A percentile compares a stretch with the other conserved stretches of the same genome.
These are phyloP conservation scores for Epirrhoe tristata DNA, from an alignment of 2,888 invertebrate species.

Conservation along the genomic window DNA sequence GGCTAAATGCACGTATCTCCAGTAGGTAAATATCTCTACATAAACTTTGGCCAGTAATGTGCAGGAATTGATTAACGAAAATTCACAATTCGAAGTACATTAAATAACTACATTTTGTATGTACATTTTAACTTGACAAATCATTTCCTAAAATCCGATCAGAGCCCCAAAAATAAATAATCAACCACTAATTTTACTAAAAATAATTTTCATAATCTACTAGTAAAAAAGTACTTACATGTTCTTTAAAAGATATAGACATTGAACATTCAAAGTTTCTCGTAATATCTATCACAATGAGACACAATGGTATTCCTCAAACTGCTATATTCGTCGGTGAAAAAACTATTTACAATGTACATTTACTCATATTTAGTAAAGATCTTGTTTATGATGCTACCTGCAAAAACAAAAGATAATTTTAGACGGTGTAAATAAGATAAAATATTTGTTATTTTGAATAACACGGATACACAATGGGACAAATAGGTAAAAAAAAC, in stretches of 20 bases:
- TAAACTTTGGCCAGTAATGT: not conserved
- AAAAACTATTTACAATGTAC: slow-evolving; percentile 39
- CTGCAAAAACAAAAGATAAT: slow-evolving; percentile 32
- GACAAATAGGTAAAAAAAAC: too few relatives aligned
- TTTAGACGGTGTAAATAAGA: not conserved
- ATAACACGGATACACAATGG: not conserved
- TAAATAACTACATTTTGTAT: slow-evolving; percentile 4
- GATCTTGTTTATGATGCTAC: slow-evolving; percentile 30
- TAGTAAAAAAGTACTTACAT: too few relatives aligned
- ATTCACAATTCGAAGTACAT: not conserved
- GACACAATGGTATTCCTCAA: slow-evolving; percentile 51
- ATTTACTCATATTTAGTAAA: slow-evolving; percentile 19
- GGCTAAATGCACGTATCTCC: too few relatives aligned
- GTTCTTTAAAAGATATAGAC: slow-evolving; percentile 7
- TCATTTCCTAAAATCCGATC: not conserved
- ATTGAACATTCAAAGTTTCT: slow-evolving; percentile 30
- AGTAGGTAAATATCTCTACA: too few relatives aligned
- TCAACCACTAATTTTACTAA: not conserved
- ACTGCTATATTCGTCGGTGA: slow-evolving; percentile 24
- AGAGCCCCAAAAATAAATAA: not conserved
- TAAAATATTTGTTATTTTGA: not conserved
- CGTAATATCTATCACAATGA: slow-evolving; percentile 67
- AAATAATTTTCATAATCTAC: not conserved
- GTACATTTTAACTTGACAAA: slow-evolving; percentile 5
- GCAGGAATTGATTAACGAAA: not conserved